Percentiles rank a stretch among this genome's conserved stretches.
These are phyloP conservation scores for Abrostola tripartita DNA, from an alignment of 2,888 invertebrate genomes.

Conservation along the genomic window DNA sequence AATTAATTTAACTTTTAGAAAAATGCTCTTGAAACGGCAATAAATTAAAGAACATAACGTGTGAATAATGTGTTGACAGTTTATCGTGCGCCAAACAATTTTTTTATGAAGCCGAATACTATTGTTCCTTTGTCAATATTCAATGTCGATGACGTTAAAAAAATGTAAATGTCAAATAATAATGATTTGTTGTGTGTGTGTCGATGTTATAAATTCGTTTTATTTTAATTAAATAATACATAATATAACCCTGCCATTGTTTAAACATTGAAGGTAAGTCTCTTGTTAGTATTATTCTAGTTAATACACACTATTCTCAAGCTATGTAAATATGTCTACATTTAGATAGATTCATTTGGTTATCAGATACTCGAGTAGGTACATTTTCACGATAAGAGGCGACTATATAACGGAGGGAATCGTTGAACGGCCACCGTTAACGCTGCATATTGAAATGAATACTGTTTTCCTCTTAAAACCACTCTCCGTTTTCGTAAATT, in stretches of 20 bases:
- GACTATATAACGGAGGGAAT: conserved; percentile 81
- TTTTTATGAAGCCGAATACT: conserved; percentile 23
- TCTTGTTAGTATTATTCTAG: conserved; percentile 18
- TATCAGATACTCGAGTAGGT: conserved; percentile 74
- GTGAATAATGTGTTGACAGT: not conserved
- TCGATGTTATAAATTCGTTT: conserved; percentile 29
- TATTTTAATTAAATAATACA: conserved; percentile 25
- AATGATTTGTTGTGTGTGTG: conserved; percentile 56
- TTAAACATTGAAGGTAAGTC: conserved; percentile 46
- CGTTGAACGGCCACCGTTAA: conserved; percentile 80
- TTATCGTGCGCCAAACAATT: not conserved
- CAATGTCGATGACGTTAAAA: conserved; percentile 41
- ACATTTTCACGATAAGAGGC: conserved; percentile 77
- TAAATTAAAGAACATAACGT: conserved; percentile 8
- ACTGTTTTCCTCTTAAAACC: conserved; percentile 59
- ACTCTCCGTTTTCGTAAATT: conserved; percentile 57
- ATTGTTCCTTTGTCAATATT: conserved; percentile 42
- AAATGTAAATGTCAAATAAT: conserved; percentile 48
- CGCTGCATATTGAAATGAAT: conserved; percentile 71
- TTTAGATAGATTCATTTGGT: conserved; percentile 62
- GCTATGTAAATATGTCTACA: conserved; percentile 31
- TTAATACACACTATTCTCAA: conserved; percentile 1
- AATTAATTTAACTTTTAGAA: conserved; percentile 91
- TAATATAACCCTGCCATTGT: conserved; percentile 14
- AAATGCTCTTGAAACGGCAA: conserved; percentile 65